Evolutionary conservation across 2,113 vertebrate species (phyloP), one percentile per base, ranked within the genome.

Genomic region (Platysternon megacephalum): DNA sequence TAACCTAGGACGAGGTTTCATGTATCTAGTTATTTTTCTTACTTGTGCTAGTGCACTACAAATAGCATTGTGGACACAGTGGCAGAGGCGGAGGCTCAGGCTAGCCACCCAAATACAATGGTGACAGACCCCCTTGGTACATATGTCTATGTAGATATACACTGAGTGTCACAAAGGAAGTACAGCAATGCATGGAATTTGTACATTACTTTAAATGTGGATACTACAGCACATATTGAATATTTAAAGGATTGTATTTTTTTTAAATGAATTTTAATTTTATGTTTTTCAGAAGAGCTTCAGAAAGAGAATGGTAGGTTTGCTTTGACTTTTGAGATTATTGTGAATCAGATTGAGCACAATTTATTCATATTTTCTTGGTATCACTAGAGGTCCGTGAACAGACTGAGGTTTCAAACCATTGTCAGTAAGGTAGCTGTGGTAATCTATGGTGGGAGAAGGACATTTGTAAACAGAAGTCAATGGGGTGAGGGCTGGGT

Each of bases 121-220:
- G 3, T 16, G 6, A 14, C 13, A 1, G 1, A 28, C 5, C 56
- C 1, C 28, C 56, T 29, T 19, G 6, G 28, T 11, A 28, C 11
- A 58, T 28, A 26, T 29, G 11, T 58, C 5, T 13, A 29, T 61
- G 28, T 61, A 28, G 56, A 61, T 28, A 61, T 32, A 61, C 26
- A 28, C 4, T 29, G 28, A 58, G 11, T 58, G 56, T 32, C 56
- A 11, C 26, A 28, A 58, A 58, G 56, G 28, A 5, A 58, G 32
- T 61, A 61, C 13, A 61, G 58, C 28, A 61, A 13, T 14, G 12
- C 56, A 29, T 11, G 12, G 26, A 28, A 58, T 3, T 5, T 28
- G 26, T 58, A 11, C 12, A 61, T 7, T 9, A 32, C 12, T 61
- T 61, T 61, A 61, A 6, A 6, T 61, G 32, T 32, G 29, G 12